Evolutionary conservation across 2,888 invertebrate genomes (phyloP).

Genomic region (Noctua janthe): DNA sequence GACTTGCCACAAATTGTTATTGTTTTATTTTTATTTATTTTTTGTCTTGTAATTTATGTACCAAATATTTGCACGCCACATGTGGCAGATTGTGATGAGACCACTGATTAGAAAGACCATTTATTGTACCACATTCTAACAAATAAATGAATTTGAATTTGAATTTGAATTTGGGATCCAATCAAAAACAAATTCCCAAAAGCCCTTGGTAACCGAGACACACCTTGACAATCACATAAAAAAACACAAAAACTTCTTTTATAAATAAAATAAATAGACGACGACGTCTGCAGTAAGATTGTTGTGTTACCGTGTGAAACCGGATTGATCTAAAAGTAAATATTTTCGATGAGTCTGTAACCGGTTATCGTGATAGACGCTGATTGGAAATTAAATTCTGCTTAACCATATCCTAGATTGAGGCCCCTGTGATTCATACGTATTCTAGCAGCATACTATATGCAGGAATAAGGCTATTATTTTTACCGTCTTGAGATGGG

Average conservation of each 20-base stretch:
- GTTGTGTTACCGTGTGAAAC: constrained; percentile 39
- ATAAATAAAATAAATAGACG: constrained; percentile 27
- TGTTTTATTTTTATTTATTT: no score
- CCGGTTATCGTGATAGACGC: constrained; percentile 46
- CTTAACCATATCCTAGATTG: constrained; percentile 29
- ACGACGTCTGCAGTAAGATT: constrained; percentile 22
- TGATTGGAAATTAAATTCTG: constrained; percentile 38
- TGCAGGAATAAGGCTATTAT: background rate
- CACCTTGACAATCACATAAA: constrained; percentile 8
- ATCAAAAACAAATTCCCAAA: background rate
- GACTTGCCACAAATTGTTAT: no score
- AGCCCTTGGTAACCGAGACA: background rate
- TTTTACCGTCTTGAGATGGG: background rate
- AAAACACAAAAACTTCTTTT: background rate
- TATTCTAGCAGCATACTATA: background rate
- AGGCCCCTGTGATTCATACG: constrained; percentile 22
- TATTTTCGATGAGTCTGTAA: constrained; percentile 50
- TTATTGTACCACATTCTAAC: no score
- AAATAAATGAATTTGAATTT: no score
- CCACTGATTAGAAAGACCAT: no score
- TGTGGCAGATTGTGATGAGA: no score
- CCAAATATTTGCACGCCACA: no score
- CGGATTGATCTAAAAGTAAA: constrained; percentile 57
- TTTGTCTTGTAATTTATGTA: no score
- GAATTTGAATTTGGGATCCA: no score